Evolutionary conservation across 2,797 vertebrate species (phyloP), one percentile per base, ranked within the genome.

Genomic region (Peromyscus eremicus): DNA sequence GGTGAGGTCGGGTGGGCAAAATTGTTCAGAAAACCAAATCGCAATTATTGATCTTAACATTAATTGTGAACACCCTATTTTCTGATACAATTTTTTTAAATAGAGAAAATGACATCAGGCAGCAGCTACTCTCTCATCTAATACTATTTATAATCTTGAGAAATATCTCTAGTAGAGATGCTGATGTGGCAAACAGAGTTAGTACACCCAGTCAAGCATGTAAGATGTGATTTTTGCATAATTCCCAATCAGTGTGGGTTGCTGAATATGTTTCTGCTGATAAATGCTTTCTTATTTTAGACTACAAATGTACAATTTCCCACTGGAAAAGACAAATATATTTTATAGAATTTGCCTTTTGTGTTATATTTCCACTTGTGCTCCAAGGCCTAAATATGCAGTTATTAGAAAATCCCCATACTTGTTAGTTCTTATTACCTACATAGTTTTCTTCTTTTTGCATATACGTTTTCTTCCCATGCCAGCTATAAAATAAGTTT

Each of bases 171-270:
- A 25, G 29, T 68, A 77, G 79, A 83, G 68, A 64, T 89, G 60
- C 88, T 95, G 71, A 94, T 95, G 84, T 92, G 64, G 81, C 29
- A 92, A 94, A 80, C 23, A 13, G 46, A 23, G 73, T 92, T 91
- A 89, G 23, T 46, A 49, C 0, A 29, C 17, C 32, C 46, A 94
- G 75, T 75, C 82, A 96, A 71, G 23, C 57, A 70, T 86, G 32
- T 64, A 91, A 89, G 43, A 89, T 80, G 12, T 88, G 23, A 73
- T 57, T 82, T 96, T 49, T 94, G 52, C 29, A 21, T 90, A 92
- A 85, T n/a, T 92, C 25, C 25, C 90, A 80, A 92, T 92, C 77
- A 95, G 57, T 49, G 84, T 66, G 6, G 82, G n/a, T 19, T 83
- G 12, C 9, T 91, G 57, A 52, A 95, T 92, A 83, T 71, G 6